Evolutionary conservation across 2,797 vertebrate species (phyloP).

Genomic region (Squalus acanthias): DNA sequence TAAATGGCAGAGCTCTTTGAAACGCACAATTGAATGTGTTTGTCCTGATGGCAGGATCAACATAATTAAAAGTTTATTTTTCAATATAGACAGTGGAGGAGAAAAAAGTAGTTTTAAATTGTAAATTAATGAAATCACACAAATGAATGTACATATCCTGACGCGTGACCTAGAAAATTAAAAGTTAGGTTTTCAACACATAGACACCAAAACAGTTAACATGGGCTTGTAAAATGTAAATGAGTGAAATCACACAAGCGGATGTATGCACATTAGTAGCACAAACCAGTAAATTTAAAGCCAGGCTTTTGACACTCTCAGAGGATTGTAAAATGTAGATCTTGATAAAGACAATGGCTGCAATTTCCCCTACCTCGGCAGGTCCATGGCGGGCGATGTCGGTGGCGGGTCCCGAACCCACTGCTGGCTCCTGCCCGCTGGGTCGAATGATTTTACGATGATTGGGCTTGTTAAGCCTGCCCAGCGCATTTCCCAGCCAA

Average conservation of each 20-base stretch:
- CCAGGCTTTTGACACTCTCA: not conserved
- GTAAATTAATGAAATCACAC: conserved; percentile 9
- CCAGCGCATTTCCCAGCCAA: too few relatives aligned
- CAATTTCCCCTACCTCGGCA: too few relatives aligned
- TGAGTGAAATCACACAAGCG: not conserved
- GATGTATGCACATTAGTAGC: not conserved
- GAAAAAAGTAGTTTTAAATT: not conserved
- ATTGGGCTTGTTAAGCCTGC: too few relatives aligned
- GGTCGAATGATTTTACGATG: too few relatives aligned
- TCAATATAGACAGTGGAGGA: not conserved
- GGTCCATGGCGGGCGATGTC: too few relatives aligned
- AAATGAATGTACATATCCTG: conserved; percentile 1
- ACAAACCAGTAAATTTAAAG: not conserved
- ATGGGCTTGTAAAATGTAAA: not conserved
- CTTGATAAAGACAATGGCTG: not conserved
- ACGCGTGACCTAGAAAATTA: conserved; percentile 6
- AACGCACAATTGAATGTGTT: not conserved
- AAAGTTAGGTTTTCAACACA: not conserved
- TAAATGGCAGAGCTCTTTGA: not conserved
- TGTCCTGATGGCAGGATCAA: not conserved
- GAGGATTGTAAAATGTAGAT: not conserved
- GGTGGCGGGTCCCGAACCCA: too few relatives aligned
- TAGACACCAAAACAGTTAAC: not conserved
- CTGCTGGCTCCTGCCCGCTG: too few relatives aligned
- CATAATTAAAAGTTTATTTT: not conserved